Conservation (phyloP, 1,140 invertebrate genomes). For the Triops cancriformis region DNA sequence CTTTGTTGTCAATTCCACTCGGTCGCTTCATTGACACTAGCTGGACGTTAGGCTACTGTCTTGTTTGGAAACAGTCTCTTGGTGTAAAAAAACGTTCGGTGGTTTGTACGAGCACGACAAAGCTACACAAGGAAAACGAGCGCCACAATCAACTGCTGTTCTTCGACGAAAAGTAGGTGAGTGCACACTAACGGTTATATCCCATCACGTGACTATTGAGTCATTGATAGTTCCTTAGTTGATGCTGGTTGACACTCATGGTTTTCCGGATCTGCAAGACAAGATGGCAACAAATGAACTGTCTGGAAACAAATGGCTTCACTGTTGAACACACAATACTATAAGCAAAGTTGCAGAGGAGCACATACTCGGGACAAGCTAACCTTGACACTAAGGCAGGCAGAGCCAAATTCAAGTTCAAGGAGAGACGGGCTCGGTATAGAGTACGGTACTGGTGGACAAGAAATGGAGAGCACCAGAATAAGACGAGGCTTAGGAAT, state of each 20-base stretch:
- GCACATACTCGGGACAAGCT: background rate
- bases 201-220: background rate
- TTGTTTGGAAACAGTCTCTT: background rate
- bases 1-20: background rate
- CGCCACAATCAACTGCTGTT: background rate
- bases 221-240: background rate
- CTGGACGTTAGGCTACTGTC: background rate
- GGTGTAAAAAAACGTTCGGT: background rate
- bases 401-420: background rate
- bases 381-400: background rate
- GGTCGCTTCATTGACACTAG: background rate
- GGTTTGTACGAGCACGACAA: background rate
- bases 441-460: background rate
- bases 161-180: background rate
- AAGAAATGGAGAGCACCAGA: background rate
- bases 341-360: too few relatives aligned
- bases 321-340: background rate
- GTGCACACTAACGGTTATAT: constrained; percentile 10
- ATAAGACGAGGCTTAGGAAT: background rate
- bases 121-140: background rate
- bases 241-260: background rate
- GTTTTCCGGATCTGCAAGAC: background rate
- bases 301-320: background rate
- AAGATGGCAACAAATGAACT: background rate
- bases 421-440: background rate